Base-by-base conservation (phyloP, 2,113 vertebrate genomes). In the Gambusia holbrooki region DNA sequence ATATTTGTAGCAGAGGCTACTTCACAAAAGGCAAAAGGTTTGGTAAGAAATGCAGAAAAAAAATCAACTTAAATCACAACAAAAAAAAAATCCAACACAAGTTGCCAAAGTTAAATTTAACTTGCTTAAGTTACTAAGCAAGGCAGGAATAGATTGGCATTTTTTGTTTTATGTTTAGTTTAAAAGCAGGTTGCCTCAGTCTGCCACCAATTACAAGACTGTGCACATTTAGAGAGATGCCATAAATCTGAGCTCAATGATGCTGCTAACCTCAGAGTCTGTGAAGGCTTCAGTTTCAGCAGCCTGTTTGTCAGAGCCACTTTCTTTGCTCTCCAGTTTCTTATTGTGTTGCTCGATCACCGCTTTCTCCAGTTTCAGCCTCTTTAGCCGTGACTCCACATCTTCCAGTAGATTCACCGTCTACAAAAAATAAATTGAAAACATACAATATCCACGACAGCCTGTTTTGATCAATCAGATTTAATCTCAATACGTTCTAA, bases 361-460 rank as follows among this genome's bases (percentile, higher is more conserved):
- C 5, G 3, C 54, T 0, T 74, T 93, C 88, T 97, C 96, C 40
- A 80, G 81, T 83, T 95, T 96, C 48, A 97, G 64, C 62, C 95
- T 93, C 72, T 96, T 92, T 0, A 90, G 68, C 80, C 90, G 92
- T 8, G 88, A 90, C 76, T 89, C 91, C 73, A 11, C 84, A 6
- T 90, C 87, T 92, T 97, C 96, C 15, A 92, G 80, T 1, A 51
- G 25, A 74, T 85, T 85, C n/a, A 91, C 85, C 0, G 63, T 93
- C 97, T 99, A 76, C 62, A 77, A 68, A 70, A 70, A 17, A 71
- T 11, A 2, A 37, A 35, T 35, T 35, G 10, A 37, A 37, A 3
- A 37, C 35, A 54, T 15, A 19, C 15, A 8, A 22, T 54, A 54
- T 54, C 17, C 5, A 0, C 1, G 8, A 61, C 3, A 15, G 1